Conservation (phyloP, 2,888 invertebrate species). For the Latrodectus hesperus region DNA sequence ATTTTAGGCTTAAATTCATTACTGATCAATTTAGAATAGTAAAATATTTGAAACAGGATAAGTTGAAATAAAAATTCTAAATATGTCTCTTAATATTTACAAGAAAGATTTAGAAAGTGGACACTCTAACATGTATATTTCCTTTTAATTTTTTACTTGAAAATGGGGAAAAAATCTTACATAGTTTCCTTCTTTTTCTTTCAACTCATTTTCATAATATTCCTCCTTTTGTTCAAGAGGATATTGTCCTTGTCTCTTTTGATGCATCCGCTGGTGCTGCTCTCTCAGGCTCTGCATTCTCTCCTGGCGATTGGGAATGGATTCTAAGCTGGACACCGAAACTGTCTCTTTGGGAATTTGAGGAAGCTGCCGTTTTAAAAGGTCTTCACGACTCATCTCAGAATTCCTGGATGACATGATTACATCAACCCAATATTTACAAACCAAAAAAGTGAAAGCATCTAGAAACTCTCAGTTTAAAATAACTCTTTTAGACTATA, state of each 20-base stretch:
- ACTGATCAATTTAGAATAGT: too few relatives aligned
- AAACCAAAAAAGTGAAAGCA: background rate
- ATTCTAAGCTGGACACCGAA: constrained; percentile 12
- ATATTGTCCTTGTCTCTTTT: constrained; percentile 79
- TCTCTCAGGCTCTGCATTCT: constrained; percentile 77
- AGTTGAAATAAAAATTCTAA: too few relatives aligned
- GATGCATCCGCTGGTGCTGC: constrained; percentile 79
- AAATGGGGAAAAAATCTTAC: constrained; percentile 14
- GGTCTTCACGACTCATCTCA: constrained; percentile 27
- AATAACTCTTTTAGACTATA: background rate
- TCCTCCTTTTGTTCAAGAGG: constrained; percentile 78
- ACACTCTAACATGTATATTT: too few relatives aligned
- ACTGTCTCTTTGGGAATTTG: constrained; percentile 34
- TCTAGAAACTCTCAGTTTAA: background rate
- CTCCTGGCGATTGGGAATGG: constrained; percentile 73
- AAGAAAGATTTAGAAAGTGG: too few relatives aligned
- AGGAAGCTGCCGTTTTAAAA: constrained; percentile 32
- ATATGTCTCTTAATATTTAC: too few relatives aligned
- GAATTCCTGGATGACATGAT: constrained; percentile 12
- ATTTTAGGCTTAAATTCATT: too few relatives aligned
- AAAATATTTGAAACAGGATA: too few relatives aligned
- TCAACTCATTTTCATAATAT: constrained; percentile 66
- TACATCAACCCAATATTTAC: background rate
- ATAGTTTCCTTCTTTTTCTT: constrained; percentile 63
- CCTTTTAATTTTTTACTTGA: too few relatives aligned